Percentiles rank a stretch among this genome's conserved stretches.
Conservation (phyloP, 2,888 invertebrate genomes). For the Cephalotes varians region DNA sequence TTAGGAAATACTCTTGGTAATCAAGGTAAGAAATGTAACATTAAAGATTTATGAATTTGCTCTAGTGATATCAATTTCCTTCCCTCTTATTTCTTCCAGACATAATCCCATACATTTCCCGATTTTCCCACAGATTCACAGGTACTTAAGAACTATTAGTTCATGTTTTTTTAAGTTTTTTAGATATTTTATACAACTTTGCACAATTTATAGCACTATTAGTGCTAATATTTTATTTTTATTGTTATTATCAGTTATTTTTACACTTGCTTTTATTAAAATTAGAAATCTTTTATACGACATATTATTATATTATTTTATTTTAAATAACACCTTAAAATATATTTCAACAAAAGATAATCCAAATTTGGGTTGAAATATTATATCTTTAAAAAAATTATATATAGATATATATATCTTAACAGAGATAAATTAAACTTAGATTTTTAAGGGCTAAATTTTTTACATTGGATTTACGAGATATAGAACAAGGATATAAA, state of each 20-base stretch:
- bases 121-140: constrained; percentile 18
- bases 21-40: constrained; percentile 84
- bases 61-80: background rate
- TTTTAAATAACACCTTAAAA: background rate
- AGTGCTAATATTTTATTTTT: background rate
- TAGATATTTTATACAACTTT: background rate
- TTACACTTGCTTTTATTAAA: background rate
- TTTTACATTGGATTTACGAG: background rate
- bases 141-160: constrained; percentile 1
- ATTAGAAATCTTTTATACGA: background rate
- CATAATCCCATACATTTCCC: constrained; percentile 20
- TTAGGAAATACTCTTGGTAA: constrained; percentile 89
- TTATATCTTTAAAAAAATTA: background rate
- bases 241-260: background rate
- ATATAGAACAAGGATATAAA: background rate
- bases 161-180: background rate
- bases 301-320: background rate
- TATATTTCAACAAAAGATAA: background rate
- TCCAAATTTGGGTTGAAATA: background rate
- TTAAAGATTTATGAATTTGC: background rate
- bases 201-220: background rate
- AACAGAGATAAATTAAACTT: background rate
- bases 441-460: background rate
- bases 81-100: constrained; percentile 19
- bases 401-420: too few species aligned